phyloP scores from a whole-genome alignment of 1,140 invertebrate genomes.

The Cydia amplana region DNA sequence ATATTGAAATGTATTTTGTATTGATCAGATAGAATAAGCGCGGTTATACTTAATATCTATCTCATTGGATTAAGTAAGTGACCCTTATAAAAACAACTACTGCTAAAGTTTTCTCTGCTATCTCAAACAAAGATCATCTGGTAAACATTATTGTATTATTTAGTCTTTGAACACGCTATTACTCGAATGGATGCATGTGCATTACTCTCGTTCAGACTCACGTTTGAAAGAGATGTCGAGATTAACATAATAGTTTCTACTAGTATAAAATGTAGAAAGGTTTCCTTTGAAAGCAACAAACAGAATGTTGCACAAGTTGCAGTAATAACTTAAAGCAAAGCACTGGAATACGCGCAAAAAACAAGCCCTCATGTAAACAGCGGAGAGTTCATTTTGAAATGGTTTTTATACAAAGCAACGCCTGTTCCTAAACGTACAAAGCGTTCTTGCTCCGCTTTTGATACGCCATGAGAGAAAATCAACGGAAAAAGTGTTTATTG shows the following conservation, averaged over 20 bases:
- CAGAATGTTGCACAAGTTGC: slow-evolving; percentile 5
- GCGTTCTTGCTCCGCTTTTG: slow-evolving; percentile 39
- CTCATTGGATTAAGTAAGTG: background rate
- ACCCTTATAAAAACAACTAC: background rate
- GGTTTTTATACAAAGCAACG: slow-evolving; percentile 20
- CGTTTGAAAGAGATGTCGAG: background rate
- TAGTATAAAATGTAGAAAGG: background rate
- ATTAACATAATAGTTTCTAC: background rate
- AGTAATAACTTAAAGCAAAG: slow-evolving; percentile 11
- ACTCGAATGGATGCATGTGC: background rate
- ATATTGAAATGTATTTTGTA: too few relatives aligned
- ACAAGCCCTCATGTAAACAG: slow-evolving; percentile 31
- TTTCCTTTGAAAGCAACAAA: slow-evolving; percentile 23
- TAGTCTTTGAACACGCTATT: background rate
- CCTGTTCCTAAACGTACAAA: slow-evolving; percentile 42
- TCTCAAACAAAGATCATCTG: background rate
- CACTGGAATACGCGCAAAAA: background rate
- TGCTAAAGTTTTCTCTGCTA: background rate
- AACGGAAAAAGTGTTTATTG: slow-evolving; percentile 39
- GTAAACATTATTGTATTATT: slow-evolving; percentile 9
- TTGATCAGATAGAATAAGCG: too few relatives aligned
- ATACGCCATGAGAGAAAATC: slow-evolving; percentile 38
- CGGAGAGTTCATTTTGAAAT: slow-evolving; percentile 33
- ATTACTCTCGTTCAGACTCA: slow-evolving; percentile 1
- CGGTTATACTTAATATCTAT: background rate